Base-by-base conservation (phyloP, 2,888 invertebrate species). In the Atethmia centrago region DNA sequence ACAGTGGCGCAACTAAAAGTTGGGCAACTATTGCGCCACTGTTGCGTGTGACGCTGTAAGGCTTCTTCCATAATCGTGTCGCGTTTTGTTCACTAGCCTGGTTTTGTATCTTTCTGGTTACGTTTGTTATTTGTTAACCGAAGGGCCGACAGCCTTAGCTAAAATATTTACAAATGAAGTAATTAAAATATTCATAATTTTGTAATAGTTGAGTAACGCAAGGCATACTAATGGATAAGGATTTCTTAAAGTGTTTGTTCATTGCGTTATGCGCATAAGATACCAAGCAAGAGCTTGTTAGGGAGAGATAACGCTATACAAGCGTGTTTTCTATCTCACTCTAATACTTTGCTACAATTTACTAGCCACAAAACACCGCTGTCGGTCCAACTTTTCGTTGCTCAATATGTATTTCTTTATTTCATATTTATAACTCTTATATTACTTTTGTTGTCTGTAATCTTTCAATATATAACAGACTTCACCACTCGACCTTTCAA, bases 391-490 rank as follows among this genome's bases (percentile, higher is more conserved):
- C 40, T 79, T 80, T 79, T 80, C 59, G 87, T 86, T 87, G 87
- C 87, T 87, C 87, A 87, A 87, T 87, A 85, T 85, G 63, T 83
- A 83, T 84, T 69, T 59, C 68, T 72, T 79, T 77, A 58, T 78
- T 75, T 72, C 77, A 56, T 76, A 66, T 81, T 66, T 74, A 63
- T 79, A 49, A 75, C 66, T 77, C 59, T 21, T 79, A 63, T 77
- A 68, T 77, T 74, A 79, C 61, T 68, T 71, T 79, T 77, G 62
- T 59, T 72, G 56, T 62, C 67, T 86, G 79, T 80, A 86, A 76
- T 75, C 76, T 77, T 76, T 71, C 67, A n/a, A 36, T 76, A 42
- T 79, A 25, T 55, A 80, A 76, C 61, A 62, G 71, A 79, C 73
- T 80, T 83, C 70, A 76, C 70, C 71, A 68, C 64, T 76, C 70